Conservation (phyloP, 2,113 vertebrate species). For the Callionymus lyra region DNA sequence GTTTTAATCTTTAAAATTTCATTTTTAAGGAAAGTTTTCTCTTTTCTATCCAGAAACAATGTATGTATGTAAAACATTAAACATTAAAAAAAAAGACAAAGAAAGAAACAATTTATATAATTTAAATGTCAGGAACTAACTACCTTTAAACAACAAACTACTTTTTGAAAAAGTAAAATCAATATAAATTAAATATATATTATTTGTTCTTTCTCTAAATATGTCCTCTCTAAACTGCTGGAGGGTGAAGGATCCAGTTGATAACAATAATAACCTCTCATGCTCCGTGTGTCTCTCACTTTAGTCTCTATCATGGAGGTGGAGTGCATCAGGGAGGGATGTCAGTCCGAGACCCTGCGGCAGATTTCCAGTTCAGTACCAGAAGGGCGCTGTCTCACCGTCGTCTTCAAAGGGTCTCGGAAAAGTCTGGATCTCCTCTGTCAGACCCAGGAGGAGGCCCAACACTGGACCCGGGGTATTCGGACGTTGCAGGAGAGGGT, state of each 20-base stretch:
- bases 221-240: too few relatives aligned
- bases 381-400: conserved; percentile 74
- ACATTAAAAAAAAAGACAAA: background rate
- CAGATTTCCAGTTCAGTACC: conserved; percentile 58
- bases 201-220: background rate
- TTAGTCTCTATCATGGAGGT: conserved; percentile 84
- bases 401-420: conserved; percentile 76
- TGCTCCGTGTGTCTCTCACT: too few relatives aligned
- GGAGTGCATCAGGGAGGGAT: conserved; percentile 80
- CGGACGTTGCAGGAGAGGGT: conserved; percentile 74
- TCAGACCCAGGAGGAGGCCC: conserved; percentile 71
- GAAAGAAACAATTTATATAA: background rate
- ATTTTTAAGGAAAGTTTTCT: too few relatives aligned
- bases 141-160: too few relatives aligned
- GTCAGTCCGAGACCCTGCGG: conserved; percentile 78
- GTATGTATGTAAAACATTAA: too few relatives aligned
- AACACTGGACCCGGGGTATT: conserved; percentile 80
- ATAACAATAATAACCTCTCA: background rate
- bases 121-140: too few relatives aligned
- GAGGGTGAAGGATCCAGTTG: background rate
- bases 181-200: too few relatives aligned
- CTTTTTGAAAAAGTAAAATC: too few relatives aligned
- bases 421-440: conserved; percentile 87
- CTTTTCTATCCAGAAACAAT: too few relatives aligned
- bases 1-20: too few relatives aligned